Conservation (phyloP, 2,888 invertebrate genomes). For the Lithophane leautieri region DNA sequence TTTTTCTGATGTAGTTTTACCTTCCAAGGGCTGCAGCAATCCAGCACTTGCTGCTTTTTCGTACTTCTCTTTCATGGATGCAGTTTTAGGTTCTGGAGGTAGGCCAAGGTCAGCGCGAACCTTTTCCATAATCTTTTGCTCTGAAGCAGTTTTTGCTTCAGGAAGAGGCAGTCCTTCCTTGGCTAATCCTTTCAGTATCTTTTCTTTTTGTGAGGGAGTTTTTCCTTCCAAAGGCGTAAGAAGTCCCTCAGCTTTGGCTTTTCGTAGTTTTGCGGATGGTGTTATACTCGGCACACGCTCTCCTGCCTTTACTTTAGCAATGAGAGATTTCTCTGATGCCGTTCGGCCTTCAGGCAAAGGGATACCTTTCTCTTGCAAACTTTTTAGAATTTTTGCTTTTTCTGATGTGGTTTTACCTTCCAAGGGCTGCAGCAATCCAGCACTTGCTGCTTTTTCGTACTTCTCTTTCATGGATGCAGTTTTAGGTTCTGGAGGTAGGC, state of each 20-base stretch:
- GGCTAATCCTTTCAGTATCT: background rate
- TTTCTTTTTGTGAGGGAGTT: background rate
- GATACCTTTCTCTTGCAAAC: background rate
- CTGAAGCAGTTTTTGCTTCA: background rate
- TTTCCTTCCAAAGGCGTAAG: background rate
- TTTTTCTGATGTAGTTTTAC: background rate
- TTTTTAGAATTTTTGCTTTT: conserved; percentile 1
- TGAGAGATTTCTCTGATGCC: background rate
- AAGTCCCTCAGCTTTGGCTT: background rate
- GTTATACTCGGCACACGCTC: background rate
- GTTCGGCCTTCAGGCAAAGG: conserved; percentile 20
- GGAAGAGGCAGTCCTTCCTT: background rate
- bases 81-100: background rate
- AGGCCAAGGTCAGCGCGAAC: background rate
- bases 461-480: background rate
- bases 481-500: conserved; percentile 8
- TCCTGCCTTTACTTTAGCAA: background rate
- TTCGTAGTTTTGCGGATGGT: background rate
- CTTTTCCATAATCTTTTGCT: background rate
- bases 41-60: background rate
- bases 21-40: background rate
- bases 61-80: background rate
- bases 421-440: background rate
- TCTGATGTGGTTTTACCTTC: conserved; percentile 3
- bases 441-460: background rate